Base-by-base conservation (phyloP, 2,888 invertebrate species). In the Cosmia pyralina region DNA sequence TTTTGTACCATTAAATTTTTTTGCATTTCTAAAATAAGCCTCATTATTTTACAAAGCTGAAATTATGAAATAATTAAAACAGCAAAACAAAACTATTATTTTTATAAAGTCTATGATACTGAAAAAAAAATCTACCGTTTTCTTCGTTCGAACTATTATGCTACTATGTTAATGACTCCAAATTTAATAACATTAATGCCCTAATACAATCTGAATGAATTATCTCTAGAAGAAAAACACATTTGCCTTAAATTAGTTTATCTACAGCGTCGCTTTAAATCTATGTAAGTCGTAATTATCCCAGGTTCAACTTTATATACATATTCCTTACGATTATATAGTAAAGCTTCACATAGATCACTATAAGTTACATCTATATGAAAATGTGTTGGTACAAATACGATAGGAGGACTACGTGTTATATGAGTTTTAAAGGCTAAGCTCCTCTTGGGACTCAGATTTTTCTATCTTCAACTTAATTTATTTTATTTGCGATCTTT, bases 261-360 rank as follows among this genome's bases (percentile, higher is more conserved):
- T 81, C 89, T 92, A 92, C 89, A 86, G 90, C 91, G 85, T 88
- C 80, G 91, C 90, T 69, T 92, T 93, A 92, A 82, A 89, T 84
- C 94, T 96, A 96, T 91, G 92, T 96, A 96, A 96, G 96, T 96
- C 96, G 96, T 96, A 96, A 94, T 94, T 95, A 96, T 96, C 96
- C 96, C 96, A 93, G 94, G 91, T 94, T 95, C 92, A 90, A 92
- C 88, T 90, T 87, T 94, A 93, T 95, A 75, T 95, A 96, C 95
- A 96, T 90, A 91, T 77, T 90, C 81, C 92, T 94, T 94, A 94
- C 82, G 89, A 88, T 88, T 89, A 93, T 83, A 89, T 87, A 90
- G 91, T 94, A 95, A 95, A 94, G 93, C 94, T 94, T 94, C 85
- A 94, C 90, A 92, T 88, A 91, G 89, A 92, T 92, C 89, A 92